A percentile compares a stretch with the other conserved stretches of the same genome.
These are phyloP conservation scores for Scrobipalpa atriplicella DNA, from an alignment of 2,888 invertebrate genomes.

Conservation along the genomic window DNA sequence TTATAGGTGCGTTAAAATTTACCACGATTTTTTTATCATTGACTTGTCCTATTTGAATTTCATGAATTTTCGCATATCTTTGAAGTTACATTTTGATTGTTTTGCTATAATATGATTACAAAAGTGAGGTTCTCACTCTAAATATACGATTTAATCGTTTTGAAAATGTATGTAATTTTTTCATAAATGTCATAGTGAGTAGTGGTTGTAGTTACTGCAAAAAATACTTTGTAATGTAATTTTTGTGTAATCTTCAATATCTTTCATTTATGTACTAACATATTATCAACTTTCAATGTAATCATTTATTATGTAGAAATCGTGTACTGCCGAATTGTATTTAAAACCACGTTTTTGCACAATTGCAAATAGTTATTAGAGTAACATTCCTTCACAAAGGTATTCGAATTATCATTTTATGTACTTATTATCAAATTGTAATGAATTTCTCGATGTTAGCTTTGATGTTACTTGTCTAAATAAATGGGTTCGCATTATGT, in stretches of 20 bases:
- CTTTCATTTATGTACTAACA: constrained; percentile 12
- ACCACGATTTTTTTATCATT: background rate
- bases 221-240: constrained; percentile 15
- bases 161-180: constrained; percentile 17
- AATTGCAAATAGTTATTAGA: constrained; percentile 20
- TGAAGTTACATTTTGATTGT: background rate
- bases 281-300: constrained; percentile 5
- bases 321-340: constrained; percentile 25
- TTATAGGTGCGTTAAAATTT: background rate
- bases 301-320: constrained; percentile 18
- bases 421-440: constrained; percentile 29
- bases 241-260: constrained; percentile 9
- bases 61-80: constrained; percentile 1
- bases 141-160: constrained; percentile 23
- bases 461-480: constrained; percentile 33
- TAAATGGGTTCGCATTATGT: constrained; percentile 46
- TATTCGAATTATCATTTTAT: constrained; percentile 22
- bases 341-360: constrained; percentile 27
- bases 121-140: constrained; percentile 9
- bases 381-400: constrained; percentile 28
- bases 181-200: constrained; percentile 23
- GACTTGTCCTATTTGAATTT: background rate
- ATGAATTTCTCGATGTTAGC: constrained; percentile 35
- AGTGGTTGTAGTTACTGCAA: background rate
- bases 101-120: background rate